A percentile compares a stretch with the other conserved stretches of the same genome.
Conservation (phyloP, 2,888 invertebrate species). For the Eristalis arbustorum region DNA sequence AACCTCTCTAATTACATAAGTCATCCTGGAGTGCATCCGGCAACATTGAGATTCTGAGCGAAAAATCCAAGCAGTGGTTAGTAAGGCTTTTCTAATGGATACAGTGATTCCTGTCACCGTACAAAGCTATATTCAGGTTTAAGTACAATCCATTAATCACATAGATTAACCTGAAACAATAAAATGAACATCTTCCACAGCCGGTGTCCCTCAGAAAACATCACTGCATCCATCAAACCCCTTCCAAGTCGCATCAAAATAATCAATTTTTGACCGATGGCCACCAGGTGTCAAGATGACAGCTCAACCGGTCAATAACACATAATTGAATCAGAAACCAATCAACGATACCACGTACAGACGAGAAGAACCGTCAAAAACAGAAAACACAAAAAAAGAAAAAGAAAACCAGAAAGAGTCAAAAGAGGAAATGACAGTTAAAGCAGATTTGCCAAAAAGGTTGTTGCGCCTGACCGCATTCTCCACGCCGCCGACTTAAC, state of each 20-base stretch:
- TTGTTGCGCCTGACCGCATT: conserved; percentile 23
- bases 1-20: too few species aligned
- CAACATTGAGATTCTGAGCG: too few species aligned
- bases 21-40: too few species aligned
- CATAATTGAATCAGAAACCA: conserved; percentile 13
- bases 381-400: not conserved
- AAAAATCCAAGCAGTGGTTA: too few species aligned
- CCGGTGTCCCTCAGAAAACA: too few species aligned
- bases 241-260: not conserved
- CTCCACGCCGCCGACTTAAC: not conserved
- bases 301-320: conserved; percentile 50
- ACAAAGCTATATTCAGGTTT: too few species aligned
- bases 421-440: conserved; percentile 15
- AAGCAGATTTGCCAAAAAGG: conserved; percentile 40
- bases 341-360: not conserved
- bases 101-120: too few species aligned
- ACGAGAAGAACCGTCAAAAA: not conserved
- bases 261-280: conserved; percentile 11
- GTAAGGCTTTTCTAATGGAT: too few species aligned
- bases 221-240: not conserved
- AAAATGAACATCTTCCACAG: too few species aligned
- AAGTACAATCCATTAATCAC: too few species aligned
- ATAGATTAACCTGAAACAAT: too few species aligned
- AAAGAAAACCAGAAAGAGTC: too few species aligned
- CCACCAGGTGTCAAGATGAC: conserved; percentile 4